phyloP scores from a whole-genome alignment of 1,140 invertebrate species.

The Halesus radiatus region DNA sequence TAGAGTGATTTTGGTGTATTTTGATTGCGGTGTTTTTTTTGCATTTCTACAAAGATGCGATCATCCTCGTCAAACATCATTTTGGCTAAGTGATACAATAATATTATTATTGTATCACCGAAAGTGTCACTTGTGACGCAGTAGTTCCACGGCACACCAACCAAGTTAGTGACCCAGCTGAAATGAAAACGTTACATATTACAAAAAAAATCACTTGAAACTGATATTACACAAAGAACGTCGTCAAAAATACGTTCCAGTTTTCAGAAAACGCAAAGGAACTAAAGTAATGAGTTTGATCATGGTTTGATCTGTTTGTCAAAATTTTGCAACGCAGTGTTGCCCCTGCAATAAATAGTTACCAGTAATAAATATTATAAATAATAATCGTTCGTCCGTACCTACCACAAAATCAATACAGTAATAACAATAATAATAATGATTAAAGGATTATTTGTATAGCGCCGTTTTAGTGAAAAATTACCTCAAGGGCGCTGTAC shows the following conservation, averaged over 20 bases:
- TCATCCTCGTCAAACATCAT: constrained; percentile 16
- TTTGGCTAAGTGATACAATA: no score
- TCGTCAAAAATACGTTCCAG: not conserved
- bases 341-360: not conserved
- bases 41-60: not conserved
- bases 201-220: not conserved
- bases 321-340: constrained; percentile 23
- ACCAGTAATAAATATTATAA: not conserved
- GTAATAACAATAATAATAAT: no score
- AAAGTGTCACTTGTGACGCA: constrained; percentile 41
- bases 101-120: not conserved
- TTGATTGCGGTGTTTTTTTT: not conserved
- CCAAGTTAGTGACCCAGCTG: not conserved
- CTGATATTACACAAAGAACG: not conserved
- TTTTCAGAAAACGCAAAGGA: not conserved
- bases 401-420: not conserved
- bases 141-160: not conserved
- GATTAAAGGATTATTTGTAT: no score
- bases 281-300: not conserved
- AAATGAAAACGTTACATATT: not conserved
- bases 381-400: not conserved
- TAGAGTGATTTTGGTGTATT: constrained; percentile 20
- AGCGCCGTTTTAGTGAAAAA: no score
- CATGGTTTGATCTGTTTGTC: constrained; percentile 7
- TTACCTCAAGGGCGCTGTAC: no score